Conservation (phyloP, 2,888 invertebrate genomes). For the Cryptocephalus moraei region DNA sequence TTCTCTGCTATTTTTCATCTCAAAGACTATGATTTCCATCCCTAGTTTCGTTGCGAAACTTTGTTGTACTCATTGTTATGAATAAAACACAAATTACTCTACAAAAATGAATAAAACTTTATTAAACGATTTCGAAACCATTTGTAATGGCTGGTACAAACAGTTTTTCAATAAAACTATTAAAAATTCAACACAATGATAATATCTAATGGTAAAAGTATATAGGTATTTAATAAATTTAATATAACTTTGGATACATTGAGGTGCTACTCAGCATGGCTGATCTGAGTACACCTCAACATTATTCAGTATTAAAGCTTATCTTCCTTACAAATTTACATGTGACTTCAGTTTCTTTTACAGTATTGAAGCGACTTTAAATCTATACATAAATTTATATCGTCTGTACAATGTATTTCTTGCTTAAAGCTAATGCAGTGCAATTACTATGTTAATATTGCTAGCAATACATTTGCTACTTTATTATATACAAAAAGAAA, state of each 20-base stretch:
- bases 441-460: conserved; percentile 17
- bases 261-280: conserved; percentile 2
- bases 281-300: not conserved
- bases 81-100: not conserved
- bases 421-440: not conserved
- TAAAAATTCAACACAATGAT: not conserved
- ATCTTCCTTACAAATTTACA: no score
- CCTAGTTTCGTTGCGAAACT: no score
- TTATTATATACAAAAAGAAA: conserved; percentile 9
- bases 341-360: no score
- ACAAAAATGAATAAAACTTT: not conserved
- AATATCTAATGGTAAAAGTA: not conserved
- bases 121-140: conserved; percentile 9
- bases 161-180: conserved; percentile 18
- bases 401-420: conserved; percentile 16
- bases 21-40: no score
- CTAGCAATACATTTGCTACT: conserved; percentile 24
- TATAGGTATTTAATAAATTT: no score
- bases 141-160: conserved; percentile 33
- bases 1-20: no score
- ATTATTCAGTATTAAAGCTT: no score
- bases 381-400: no score
- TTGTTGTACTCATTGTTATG: no score
- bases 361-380: no score
- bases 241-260: not conserved